These are phyloP conservation scores for Leucophenga maculata DNA, from an alignment of 2,888 invertebrate species.

Conservation along the genomic window DNA sequence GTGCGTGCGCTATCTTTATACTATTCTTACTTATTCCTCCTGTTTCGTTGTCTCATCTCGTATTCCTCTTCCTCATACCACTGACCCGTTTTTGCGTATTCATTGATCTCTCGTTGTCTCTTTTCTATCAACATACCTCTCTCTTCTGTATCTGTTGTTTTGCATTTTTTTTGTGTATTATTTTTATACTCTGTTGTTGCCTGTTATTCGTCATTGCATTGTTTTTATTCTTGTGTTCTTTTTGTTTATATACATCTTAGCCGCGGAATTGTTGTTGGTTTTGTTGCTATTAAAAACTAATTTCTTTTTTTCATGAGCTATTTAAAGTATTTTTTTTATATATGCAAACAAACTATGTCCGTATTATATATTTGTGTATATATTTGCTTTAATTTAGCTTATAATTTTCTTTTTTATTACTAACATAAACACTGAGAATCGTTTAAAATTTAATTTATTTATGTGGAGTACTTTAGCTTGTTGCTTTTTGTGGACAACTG, in stretches of 20 bases:
- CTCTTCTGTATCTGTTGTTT: conserved; percentile 25
- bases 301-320: no score
- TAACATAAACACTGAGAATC: no score
- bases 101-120: conserved; percentile 53
- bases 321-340: no score
- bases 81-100: conserved; percentile 62
- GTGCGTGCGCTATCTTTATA: neutral
- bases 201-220: neutral
- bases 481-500: no score
- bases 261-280: neutral
- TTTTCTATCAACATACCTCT: conserved; percentile 45
- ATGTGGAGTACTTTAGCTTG: no score
- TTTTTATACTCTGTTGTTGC: neutral
- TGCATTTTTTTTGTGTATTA: conserved; percentile 16
- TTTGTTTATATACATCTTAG: neutral
- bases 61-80: conserved; percentile 33
- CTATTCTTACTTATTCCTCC: neutral
- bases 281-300: no score
- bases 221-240: neutral
- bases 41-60: no score
- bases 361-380: no score
- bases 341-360: no score
- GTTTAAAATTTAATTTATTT: no score
- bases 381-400: no score
- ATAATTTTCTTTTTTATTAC: no score